Percentiles rank a stretch among this genome's conserved stretches.
phyloP scores from a whole-genome alignment of 2,797 vertebrate genomes.

The Megalops cyprinoides region DNA sequence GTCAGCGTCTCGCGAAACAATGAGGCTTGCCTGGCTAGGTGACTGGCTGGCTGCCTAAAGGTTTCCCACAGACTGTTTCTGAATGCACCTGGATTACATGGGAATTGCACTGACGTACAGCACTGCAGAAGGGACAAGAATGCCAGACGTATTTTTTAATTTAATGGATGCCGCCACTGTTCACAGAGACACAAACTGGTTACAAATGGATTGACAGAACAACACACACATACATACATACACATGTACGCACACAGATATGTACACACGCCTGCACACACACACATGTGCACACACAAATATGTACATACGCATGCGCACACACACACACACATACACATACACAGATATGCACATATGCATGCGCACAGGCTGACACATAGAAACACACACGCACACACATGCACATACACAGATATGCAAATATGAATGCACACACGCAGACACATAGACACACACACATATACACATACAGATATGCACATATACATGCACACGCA shows the following conservation, averaged over 20 bases:
- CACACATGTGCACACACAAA: background rate
- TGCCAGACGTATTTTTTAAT: background rate
- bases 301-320: background rate
- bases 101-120: background rate
- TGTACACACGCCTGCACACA: background rate
- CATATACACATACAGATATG: too few relatives aligned
- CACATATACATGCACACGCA: too few relatives aligned
- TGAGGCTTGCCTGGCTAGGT: background rate
- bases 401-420: background rate
- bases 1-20: background rate
- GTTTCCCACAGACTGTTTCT: background rate
- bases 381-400: background rate
- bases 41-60: background rate
- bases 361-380: background rate
- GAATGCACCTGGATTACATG: background rate
- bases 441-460: too few relatives aligned
- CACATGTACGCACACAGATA: background rate
- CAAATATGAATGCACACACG: background rate
- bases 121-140: background rate
- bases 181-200: constrained; percentile 8
- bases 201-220: background rate
- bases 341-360: background rate
- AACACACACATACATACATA: background rate
- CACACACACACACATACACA: background rate
- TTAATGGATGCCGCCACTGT: background rate